These are phyloP conservation scores for Hippocampus zosterae DNA, from an alignment of 2,113 vertebrate species.

Conservation along the genomic window DNA sequence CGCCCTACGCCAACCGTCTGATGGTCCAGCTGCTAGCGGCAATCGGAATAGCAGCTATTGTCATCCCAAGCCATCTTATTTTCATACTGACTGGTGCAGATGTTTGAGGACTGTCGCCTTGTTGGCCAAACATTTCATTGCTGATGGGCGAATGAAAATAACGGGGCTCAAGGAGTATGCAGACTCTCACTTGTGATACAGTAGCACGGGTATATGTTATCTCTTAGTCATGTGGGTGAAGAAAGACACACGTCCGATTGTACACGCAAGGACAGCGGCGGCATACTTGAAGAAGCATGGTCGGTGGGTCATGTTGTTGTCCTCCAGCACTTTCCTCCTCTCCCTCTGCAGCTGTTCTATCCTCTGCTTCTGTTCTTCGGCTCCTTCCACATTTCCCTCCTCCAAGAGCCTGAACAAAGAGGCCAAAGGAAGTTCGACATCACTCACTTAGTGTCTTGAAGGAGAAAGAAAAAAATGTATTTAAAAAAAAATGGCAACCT, in stretches of 20 bases:
- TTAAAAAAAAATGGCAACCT: conserved; percentile 67
- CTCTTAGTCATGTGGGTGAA: neutral
- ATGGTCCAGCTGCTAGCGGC: no score
- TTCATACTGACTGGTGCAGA: no score
- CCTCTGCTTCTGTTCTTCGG: conserved; percentile 89
- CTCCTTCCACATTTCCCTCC: conserved; percentile 86
- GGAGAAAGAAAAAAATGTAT: neutral
- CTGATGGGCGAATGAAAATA: neutral
- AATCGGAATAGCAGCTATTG: no score
- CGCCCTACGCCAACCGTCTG: no score
- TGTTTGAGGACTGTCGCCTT: no score
- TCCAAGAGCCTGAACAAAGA: conserved; percentile 80
- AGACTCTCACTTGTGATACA: neutral
- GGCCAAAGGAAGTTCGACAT: neutral
- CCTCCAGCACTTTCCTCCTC: conserved; percentile 82
- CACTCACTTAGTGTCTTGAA: no score
- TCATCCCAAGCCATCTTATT: no score
- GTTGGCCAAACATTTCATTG: no score
- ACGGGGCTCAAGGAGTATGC: neutral
- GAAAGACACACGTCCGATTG: neutral
- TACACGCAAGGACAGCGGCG: neutral
- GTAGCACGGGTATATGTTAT: neutral
- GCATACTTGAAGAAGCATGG: conserved; percentile 89
- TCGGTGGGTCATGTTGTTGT: conserved; percentile 82
- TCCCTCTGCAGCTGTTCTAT: conserved; percentile 92